Conservation (phyloP, 2,113 vertebrate species). For the Steatornis caripensis region DNA sequence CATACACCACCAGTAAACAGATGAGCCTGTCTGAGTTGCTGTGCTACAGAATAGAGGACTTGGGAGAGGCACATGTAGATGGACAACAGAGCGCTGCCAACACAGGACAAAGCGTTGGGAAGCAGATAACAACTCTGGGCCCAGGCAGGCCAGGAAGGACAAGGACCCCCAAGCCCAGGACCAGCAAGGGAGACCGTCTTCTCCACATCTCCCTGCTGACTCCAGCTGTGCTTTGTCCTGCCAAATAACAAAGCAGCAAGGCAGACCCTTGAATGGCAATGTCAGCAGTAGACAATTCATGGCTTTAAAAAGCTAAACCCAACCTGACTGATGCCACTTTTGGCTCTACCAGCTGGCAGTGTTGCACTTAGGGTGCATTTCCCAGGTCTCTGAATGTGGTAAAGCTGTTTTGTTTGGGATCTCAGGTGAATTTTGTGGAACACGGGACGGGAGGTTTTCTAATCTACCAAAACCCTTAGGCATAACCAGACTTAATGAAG, state of each 20-base stretch:
- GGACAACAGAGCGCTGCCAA: not conserved
- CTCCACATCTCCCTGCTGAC: not conserved
- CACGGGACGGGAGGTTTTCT: not conserved
- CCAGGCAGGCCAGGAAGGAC: not conserved
- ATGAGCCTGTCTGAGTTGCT: not conserved
- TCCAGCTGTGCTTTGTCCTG: rapidly evolving
- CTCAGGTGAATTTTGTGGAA: not conserved
- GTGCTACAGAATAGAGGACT: not conserved
- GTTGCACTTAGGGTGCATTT: not conserved
- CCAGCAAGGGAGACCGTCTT: not conserved
- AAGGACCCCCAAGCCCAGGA: not conserved
- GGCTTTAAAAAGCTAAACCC: not conserved
- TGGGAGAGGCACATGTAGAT: rapidly evolving
- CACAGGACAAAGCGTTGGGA: not conserved
- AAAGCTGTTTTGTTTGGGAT: not conserved
- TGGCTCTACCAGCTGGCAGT: not conserved
- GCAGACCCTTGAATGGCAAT: not conserved
- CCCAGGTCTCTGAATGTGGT: not conserved
- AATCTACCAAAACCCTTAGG: not conserved
- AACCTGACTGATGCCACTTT: not conserved
- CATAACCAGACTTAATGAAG: not conserved
- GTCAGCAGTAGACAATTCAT: not conserved
- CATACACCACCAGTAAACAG: not conserved
- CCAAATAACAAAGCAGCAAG: not conserved
- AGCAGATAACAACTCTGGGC: not conserved